These are phyloP conservation scores for Fragum fragum DNA, from an alignment of 2,888 invertebrate species.

Conservation along the genomic window DNA sequence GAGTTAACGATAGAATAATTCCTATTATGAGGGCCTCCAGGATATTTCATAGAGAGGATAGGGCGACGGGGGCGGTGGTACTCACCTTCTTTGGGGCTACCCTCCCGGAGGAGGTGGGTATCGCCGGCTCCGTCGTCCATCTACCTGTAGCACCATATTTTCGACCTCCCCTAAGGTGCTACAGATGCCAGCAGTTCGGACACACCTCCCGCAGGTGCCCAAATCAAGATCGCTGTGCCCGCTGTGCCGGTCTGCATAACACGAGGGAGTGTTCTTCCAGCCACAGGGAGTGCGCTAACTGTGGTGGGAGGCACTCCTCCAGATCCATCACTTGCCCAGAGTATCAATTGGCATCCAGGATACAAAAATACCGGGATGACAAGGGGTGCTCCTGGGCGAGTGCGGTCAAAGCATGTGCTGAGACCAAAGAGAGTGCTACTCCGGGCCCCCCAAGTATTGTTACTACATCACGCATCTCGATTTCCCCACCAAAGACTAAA, in stretches of 20 bases:
- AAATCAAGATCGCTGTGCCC: neutral
- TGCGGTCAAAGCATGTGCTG: neutral
- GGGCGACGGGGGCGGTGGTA: neutral
- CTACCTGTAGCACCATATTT: neutral
- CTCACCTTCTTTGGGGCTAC: neutral
- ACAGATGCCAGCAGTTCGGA: neutral
- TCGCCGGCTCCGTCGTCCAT: neutral
- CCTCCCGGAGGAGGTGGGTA: neutral
- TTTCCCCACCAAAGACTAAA: too few species aligned
- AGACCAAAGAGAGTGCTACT: too few species aligned
- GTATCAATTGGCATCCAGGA: neutral
- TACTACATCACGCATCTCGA: too few species aligned
- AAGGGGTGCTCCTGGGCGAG: constrained; percentile 4
- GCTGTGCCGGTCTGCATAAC: constrained; percentile 4
- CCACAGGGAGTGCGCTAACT: neutral
- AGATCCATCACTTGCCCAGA: neutral
- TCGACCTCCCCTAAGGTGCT: neutral
- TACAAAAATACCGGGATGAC: neutral
- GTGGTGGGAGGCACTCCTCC: neutral
- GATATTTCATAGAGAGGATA: neutral
- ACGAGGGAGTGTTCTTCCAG: neutral
- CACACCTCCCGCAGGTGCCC: neutral
- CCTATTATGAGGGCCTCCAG: constrained; percentile 1
- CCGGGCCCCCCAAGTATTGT: too few species aligned
- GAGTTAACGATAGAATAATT: neutral